A percentile compares a stretch with the other conserved stretches of the same genome.
Conservation (phyloP, 1,140 invertebrate species). For the Dinothrombium tinctorium region DNA sequence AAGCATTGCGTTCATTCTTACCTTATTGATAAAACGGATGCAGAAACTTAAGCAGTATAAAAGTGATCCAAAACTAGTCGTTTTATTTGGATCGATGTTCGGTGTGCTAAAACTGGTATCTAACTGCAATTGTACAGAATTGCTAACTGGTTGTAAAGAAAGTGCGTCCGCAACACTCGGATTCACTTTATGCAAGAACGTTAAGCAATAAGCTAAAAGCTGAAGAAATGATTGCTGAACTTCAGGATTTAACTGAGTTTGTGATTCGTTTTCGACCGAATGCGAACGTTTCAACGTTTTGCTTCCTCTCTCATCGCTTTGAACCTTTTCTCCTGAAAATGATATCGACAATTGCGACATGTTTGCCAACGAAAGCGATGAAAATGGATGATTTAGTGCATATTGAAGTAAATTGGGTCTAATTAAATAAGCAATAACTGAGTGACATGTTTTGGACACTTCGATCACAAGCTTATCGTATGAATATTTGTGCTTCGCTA, state of each 20-base stretch:
- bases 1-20: too few relatives aligned
- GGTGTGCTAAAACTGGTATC: slow-evolving; percentile 5
- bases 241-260: neutral
- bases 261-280: neutral
- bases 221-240: neutral
- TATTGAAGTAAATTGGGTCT: slow-evolving; percentile 5
- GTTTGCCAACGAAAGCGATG: neutral
- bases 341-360: neutral
- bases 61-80: slow-evolving; percentile 7
- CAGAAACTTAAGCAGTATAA: slow-evolving; percentile 3
- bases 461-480: neutral
- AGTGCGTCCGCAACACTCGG: neutral
- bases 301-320: neutral
- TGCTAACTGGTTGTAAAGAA: neutral
- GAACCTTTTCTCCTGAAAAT: too few relatives aligned
- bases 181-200: neutral
- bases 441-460: slow-evolving; percentile 4
- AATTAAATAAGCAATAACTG: slow-evolving; percentile 6
- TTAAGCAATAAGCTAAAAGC: neutral
- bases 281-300: neutral
- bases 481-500: slow-evolving; percentile 1
- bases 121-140: neutral
- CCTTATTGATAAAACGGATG: slow-evolving; percentile 3
- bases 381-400: neutral
- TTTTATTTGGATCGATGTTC: slow-evolving; percentile 5